These are phyloP conservation scores for Chesias legatella DNA, from an alignment of 2,888 invertebrate species.

Conservation along the genomic window DNA sequence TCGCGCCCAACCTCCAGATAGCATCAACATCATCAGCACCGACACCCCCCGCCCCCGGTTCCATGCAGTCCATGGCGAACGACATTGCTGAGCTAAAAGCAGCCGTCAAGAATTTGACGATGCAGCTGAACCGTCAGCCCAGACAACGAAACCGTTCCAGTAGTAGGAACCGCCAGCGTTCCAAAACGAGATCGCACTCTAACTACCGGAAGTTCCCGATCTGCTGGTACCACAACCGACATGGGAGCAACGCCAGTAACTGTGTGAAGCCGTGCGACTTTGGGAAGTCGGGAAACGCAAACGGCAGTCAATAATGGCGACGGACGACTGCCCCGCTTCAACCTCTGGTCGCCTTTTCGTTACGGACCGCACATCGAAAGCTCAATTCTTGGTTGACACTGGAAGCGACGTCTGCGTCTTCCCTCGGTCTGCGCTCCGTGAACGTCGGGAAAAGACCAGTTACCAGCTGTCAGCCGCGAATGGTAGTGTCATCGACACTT, in stretches of 20 bases:
- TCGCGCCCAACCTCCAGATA: neutral
- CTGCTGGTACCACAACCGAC: conserved; percentile 29
- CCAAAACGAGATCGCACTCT: conserved; percentile 11
- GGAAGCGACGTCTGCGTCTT: conserved; percentile 27
- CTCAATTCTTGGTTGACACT: conserved; percentile 25
- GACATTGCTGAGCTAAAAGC: too few relatives aligned
- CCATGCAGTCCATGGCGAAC: too few relatives aligned
- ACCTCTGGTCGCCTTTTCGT: conserved; percentile 27
- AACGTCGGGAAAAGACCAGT: conserved; percentile 8
- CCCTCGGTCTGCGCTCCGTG: conserved; percentile 3
- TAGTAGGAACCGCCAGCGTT: neutral
- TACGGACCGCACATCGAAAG: conserved; percentile 17
- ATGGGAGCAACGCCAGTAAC: conserved; percentile 6
- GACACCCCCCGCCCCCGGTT: too few relatives aligned
- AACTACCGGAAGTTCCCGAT: conserved; percentile 18
- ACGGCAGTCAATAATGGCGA: conserved; percentile 24
- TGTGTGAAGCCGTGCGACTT: conserved; percentile 23
- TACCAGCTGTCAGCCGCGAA: conserved; percentile 28
- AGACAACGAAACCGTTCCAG: neutral
- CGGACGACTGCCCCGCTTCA: conserved; percentile 19
- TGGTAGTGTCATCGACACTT: conserved; percentile 25
- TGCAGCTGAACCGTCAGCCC: neutral
- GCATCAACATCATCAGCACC: neutral
- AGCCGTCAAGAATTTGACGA: too few relatives aligned
- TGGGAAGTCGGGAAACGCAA: conserved; percentile 17